These are phyloP conservation scores for Micrasema minimum DNA, from an alignment of 1,140 invertebrate genomes.

Conservation along the genomic window DNA sequence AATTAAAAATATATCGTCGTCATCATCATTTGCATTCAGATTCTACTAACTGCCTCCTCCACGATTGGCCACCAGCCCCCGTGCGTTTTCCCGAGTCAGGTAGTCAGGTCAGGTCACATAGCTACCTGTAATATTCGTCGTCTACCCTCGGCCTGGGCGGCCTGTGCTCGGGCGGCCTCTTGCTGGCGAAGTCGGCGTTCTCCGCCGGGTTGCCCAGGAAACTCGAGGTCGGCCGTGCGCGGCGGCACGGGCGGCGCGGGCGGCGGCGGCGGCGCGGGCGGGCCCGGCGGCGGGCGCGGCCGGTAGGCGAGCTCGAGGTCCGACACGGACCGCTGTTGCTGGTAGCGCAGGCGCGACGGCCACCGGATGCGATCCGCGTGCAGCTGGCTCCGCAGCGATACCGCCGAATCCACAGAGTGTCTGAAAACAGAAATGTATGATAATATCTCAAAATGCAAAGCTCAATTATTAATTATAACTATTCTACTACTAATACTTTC, in stretches of 20 bases:
- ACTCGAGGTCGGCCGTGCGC: slow-evolving; percentile 64
- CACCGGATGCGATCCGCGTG: slow-evolving; percentile 67
- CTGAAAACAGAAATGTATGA: slow-evolving; percentile 59
- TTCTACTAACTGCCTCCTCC: too few species aligned
- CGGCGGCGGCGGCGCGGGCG: slow-evolving; percentile 59
- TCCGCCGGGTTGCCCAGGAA: slow-evolving; percentile 66
- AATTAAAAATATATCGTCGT: too few species aligned
- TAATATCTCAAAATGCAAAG: too few species aligned
- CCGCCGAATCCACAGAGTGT: slow-evolving; percentile 68
- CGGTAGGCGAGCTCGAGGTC: slow-evolving; percentile 61
- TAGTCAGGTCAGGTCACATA: too few species aligned
- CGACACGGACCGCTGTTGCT: slow-evolving; percentile 60
- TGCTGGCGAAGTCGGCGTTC: slow-evolving; percentile 64
- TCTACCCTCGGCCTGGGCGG: slow-evolving; percentile 34
- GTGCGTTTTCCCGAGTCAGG: too few species aligned
- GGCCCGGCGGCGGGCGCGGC: slow-evolving; percentile 24
- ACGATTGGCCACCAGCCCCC: too few species aligned
- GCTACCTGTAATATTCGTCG: slow-evolving; percentile 49
- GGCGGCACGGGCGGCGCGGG: slow-evolving; percentile 56
- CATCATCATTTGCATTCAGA: too few species aligned
- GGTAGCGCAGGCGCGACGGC: slow-evolving; percentile 63
- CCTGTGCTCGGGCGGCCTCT: slow-evolving; percentile 58
- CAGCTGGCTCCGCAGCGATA: slow-evolving; percentile 68
- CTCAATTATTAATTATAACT: not conserved
- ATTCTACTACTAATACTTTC: too few species aligned